A percentile compares a stretch with the other conserved stretches of the same genome.
Conservation (phyloP, 2,797 vertebrate species). For the Pachyuromys duprasi region DNA sequence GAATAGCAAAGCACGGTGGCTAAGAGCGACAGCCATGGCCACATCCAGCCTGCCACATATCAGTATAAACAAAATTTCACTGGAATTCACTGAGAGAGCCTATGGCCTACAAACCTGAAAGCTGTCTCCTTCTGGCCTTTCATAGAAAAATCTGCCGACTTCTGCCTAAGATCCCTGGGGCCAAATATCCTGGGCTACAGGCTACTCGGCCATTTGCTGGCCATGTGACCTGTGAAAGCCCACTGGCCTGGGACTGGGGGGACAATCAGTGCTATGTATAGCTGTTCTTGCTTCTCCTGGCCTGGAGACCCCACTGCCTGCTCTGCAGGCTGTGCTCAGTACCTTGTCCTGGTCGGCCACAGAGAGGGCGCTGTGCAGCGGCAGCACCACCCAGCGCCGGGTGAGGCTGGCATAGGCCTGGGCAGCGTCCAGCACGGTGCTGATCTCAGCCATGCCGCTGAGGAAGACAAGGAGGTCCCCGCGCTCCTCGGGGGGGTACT, state of each 20-base stretch:
- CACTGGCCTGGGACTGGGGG: neutral
- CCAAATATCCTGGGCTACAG: neutral
- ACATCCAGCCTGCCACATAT: neutral
- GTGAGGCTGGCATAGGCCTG: constrained; percentile 92
- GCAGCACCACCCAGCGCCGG: constrained; percentile 93
- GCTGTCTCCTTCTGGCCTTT: neutral
- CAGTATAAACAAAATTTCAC: neutral
- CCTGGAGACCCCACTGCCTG: rapidly evolving
- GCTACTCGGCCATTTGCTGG: neutral
- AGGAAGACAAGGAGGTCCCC: constrained; percentile 96
- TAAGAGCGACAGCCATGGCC: neutral
- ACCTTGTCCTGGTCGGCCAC: constrained; percentile 95
- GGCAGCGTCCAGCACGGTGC: constrained; percentile 91
- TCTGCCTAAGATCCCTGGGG: neutral
- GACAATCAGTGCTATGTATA: rapidly evolving
- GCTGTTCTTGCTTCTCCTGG: neutral
- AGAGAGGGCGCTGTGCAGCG: constrained; percentile 95
- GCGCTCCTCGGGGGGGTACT: constrained; percentile 92
- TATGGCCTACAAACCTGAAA: neutral
- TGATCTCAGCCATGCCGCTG: constrained; percentile 95
- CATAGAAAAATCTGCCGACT: neutral
- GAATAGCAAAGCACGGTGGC: neutral
- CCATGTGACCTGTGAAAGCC: neutral
- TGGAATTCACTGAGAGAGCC: neutral
- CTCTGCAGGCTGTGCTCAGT: rapidly evolving